phyloP scores from a whole-genome alignment of 2,888 invertebrate genomes.

The Pristionchus mayeri region DNA sequence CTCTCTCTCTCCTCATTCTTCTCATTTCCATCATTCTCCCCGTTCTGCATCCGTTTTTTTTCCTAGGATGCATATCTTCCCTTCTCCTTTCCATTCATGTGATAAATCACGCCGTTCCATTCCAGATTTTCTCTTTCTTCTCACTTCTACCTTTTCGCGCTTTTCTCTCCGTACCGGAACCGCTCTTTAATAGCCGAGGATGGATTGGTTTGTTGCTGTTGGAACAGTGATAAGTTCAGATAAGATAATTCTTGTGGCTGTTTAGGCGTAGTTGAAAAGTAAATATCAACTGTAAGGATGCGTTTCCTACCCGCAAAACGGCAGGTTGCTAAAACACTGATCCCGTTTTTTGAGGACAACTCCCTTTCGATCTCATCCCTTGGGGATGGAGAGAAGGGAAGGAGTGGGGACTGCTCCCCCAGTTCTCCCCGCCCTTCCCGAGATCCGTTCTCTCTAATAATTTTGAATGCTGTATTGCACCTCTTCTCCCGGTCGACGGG shows the following conservation, averaged over 20 bases:
- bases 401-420: background rate
- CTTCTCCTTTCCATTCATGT: background rate
- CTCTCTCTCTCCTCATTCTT: background rate
- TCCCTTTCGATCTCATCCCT: constrained; percentile 6
- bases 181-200: background rate
- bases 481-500: too few relatives aligned
- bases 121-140: background rate
- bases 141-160: background rate
- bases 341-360: constrained; percentile 30
- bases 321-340: background rate
- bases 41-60: background rate
- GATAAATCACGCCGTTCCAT: constrained; percentile 10
- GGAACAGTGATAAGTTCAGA: too few relatives aligned
- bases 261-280: too few relatives aligned
- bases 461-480: too few relatives aligned
- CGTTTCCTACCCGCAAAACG: background rate
- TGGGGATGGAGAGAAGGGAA: background rate
- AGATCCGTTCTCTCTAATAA: too few relatives aligned
- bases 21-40: background rate
- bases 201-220: background rate
- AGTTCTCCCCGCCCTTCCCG: background rate
- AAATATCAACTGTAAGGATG: background rate
- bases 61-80: background rate
- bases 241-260: too few relatives aligned
- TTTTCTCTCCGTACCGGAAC: background rate